Conservation (phyloP, 1,140 invertebrate species). For the Drosophila cardini region DNA sequence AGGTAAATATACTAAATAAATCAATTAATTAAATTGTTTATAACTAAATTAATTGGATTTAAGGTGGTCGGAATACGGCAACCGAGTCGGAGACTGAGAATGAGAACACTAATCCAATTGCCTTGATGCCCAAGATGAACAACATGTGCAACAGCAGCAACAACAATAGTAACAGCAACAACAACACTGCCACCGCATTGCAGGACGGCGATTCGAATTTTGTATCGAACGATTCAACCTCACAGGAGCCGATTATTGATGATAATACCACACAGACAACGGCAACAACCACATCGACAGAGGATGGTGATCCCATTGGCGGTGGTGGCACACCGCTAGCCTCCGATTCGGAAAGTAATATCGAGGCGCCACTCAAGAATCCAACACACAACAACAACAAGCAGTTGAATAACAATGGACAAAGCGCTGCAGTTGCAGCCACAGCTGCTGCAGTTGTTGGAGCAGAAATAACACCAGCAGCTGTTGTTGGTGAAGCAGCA, state of each 20-base stretch:
- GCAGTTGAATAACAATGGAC: conserved; percentile 63
- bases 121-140: conserved; percentile 75
- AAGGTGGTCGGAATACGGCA: conserved; percentile 86
- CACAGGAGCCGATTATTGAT: conserved; percentile 80
- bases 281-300: conserved; percentile 79
- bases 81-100: conserved; percentile 85
- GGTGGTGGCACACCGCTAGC: conserved; percentile 61
- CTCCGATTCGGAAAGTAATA: conserved; percentile 85
- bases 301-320: conserved; percentile 67
- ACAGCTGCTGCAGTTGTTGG: too few species aligned
- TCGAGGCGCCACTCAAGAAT: conserved; percentile 86
- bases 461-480: too few species aligned
- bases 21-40: too few species aligned
- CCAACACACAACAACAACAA: conserved; percentile 62
- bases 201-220: conserved; percentile 81
- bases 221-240: conserved; percentile 82
- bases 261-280: conserved; percentile 84
- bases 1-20: conserved; percentile 73
- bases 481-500: conserved; percentile 27
- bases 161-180: too few species aligned
- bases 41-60: background rate
- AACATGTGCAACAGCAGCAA: conserved; percentile 85
- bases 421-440: conserved; percentile 17
- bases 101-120: conserved; percentile 84
- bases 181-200: conserved; percentile 61